Conservation (phyloP, 2,113 vertebrate genomes). For the Varanus komodoensis region DNA sequence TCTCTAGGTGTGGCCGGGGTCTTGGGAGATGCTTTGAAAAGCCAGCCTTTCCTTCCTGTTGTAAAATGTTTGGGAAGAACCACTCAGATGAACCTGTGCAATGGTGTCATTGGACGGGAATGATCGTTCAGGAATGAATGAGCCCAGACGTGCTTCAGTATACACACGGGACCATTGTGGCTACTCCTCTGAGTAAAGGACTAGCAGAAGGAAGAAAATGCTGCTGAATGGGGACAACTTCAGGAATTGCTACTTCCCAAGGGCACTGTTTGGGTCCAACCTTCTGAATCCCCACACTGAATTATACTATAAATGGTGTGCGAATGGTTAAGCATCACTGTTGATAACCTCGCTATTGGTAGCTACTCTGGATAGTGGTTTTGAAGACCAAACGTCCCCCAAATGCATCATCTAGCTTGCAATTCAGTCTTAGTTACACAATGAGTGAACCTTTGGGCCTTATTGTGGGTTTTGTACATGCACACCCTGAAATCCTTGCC, state of each 20-base stretch:
- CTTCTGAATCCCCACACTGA: background rate
- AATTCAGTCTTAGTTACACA: background rate
- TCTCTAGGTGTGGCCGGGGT: too few relatives aligned
- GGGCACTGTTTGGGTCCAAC: background rate
- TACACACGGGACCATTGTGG: background rate
- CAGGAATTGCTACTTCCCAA: background rate
- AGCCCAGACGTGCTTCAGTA: background rate
- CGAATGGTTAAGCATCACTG: too few relatives aligned
- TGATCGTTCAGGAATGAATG: background rate
- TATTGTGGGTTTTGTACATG: background rate
- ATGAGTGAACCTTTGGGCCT: background rate
- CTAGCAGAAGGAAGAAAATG: too few relatives aligned
- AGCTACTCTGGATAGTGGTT: too few relatives aligned
- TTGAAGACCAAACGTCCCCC: background rate
- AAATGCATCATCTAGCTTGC: background rate
- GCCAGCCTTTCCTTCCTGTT: too few relatives aligned
- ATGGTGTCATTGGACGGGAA: background rate
- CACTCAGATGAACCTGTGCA: background rate
- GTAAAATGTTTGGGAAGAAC: too few relatives aligned
- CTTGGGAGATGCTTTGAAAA: too few relatives aligned
- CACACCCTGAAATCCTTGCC: background rate
- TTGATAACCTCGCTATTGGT: background rate
- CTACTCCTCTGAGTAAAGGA: too few relatives aligned
- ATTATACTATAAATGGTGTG: background rate
- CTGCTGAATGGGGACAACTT: too few relatives aligned